These are phyloP conservation scores for Tringa solitaria DNA, from an alignment of 2,113 vertebrate genomes.

Conservation along the genomic window DNA sequence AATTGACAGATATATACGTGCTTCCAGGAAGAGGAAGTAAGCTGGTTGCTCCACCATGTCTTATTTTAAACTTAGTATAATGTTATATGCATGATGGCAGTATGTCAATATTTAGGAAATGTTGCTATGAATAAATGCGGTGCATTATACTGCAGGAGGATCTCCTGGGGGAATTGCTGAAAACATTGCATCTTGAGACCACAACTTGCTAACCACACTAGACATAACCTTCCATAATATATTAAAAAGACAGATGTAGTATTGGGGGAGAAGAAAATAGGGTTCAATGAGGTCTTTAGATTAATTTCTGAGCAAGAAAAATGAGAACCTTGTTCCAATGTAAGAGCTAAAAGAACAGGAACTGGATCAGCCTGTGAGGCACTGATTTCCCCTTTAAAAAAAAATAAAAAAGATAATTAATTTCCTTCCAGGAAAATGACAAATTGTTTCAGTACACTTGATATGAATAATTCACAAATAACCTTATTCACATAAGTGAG, in stretches of 20 bases:
- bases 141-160: background rate
- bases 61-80: background rate
- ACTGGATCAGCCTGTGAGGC: background rate
- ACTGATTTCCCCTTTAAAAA: background rate
- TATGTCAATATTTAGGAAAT: background rate
- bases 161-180: background rate
- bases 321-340: background rate
- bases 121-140: background rate
- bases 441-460: background rate
- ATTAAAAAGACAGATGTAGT: background rate
- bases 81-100: background rate
- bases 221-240: background rate
- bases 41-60: background rate
- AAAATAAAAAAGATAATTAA: background rate
- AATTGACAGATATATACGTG: background rate
- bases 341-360: background rate
- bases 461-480: conserved; percentile 17
- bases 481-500: background rate
- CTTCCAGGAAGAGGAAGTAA: background rate
- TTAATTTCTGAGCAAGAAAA: background rate
- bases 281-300: background rate
- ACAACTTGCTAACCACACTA: background rate
- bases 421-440: background rate
- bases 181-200: background rate
- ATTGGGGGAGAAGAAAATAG: background rate